Evolutionary conservation across 2,888 invertebrate species (phyloP).

Genomic region (Machimus atricapillus): DNA sequence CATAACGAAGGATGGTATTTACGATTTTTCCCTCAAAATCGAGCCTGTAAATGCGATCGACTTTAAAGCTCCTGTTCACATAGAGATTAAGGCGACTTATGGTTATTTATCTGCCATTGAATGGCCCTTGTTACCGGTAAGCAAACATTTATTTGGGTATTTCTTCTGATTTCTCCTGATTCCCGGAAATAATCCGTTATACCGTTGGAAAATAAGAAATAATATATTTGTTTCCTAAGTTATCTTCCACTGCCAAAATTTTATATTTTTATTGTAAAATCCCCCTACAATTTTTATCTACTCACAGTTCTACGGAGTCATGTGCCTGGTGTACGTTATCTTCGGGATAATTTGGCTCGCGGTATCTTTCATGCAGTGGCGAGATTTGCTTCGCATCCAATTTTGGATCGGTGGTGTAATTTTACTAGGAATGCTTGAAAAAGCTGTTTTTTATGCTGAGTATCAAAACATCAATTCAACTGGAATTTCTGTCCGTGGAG

Average conservation of each 20-base stretch:
- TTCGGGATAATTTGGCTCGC: conserved; percentile 83
- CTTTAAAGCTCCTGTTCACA: conserved; percentile 69
- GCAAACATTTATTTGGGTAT: conserved; percentile 46
- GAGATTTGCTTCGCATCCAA: conserved; percentile 88
- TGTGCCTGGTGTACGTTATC: conserved; percentile 88
- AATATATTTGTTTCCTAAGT: no score
- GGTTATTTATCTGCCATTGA: conserved; percentile 89
- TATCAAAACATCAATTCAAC: conserved; percentile 79
- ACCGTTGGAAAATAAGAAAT: no score
- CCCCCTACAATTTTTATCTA: not conserved
- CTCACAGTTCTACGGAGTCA: conserved; percentile 83
- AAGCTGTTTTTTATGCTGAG: conserved; percentile 90
- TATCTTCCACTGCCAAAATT: no score
- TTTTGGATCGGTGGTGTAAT: conserved; percentile 96
- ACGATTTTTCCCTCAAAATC: conserved; percentile 68
- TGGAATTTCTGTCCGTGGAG: conserved; percentile 71
- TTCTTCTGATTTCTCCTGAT: not conserved
- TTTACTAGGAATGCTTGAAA: conserved; percentile 83
- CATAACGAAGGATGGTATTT: conserved; percentile 75
- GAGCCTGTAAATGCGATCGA: conserved; percentile 57
- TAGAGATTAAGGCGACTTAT: conserved; percentile 77
- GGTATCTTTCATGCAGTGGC: conserved; percentile 86
- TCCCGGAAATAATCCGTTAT: no score
- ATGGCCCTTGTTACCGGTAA: conserved; percentile 84
- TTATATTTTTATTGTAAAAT: no score